Base-by-base conservation (phyloP, 2,113 vertebrate genomes). In the Microtus oregoni region DNA sequence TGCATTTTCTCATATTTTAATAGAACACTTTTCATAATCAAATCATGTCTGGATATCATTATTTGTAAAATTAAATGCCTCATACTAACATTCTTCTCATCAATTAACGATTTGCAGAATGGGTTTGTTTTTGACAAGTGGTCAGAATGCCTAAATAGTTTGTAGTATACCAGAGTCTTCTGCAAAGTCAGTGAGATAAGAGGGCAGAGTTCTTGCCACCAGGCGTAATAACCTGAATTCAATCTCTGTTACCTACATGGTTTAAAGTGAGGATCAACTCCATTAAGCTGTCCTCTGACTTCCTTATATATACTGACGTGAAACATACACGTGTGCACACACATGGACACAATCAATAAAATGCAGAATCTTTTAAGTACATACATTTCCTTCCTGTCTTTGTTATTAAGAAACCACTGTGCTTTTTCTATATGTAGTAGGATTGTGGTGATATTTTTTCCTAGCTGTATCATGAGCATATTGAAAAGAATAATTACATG, bases 401-500 rank as follows among this genome's bases (percentile, higher is more conserved):
- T 44, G 2, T 81, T 90, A 30, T 35, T 67, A 58, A 7, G 7
- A 76, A 82, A 86, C 20, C 11, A 38, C 63, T 91, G 55, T 67
- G 4, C 12, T 81, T 94, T 87, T 93, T 94, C 24, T 81, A 30
- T 65, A 44, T 92, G 4, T 70, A 77, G 28, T 22, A 92, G 77
- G 7, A 38, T 41, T 7, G n/a, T 83, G 15, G 7, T 91, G 11
- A 58, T 41, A 76, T 82, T 92, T 41, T 92, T 41, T 96, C 50
- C 7, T 96, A 47, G 77, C 55, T 87, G 32, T 17, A 73, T 17
- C 11, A 26, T 73, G 65, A 94, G 19, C 76, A 81, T 88, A 61
- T 90, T 92, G 32, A 95, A 75, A 88, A 22, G 26, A 92, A 61
- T 89, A 90, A 94, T 32, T 94, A 32, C 20, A 70, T 83, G 13